Evolutionary conservation across 2,888 invertebrate genomes (phyloP), one percentile per base, ranked within the genome.

Genomic region (Augiades crinisus): DNA sequence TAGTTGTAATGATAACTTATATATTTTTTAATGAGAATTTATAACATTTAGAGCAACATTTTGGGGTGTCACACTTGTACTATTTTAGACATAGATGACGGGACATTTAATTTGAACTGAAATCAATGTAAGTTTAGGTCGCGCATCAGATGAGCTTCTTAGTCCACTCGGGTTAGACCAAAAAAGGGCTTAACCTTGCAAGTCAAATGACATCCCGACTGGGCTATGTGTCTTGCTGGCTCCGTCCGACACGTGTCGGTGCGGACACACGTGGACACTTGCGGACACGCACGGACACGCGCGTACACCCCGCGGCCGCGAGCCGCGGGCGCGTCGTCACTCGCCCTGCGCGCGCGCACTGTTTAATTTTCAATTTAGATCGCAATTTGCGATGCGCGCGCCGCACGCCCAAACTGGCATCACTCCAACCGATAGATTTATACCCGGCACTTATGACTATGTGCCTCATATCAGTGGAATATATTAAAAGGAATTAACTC

Each of bases 291-390:
- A 30, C 44, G 44, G 33, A 31, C 6, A 33, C 30, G 10, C 30
- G 10, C 30, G n/a, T n/a, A 22, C 13, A 8, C 37, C 19, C 5
- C 2, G 6, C 17, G 8, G 6, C 7, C 27, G 17, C 41, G 58
- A 59, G 67, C 68, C 66, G 56, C 60, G 51, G 64, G 65, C 68
- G 54, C 52, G 17, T 45, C 57, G 60, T 62, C 62, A 51, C 62
- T 62, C 54, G 53, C 60, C 64, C 51, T 58, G 56, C 62, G 56
- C 59, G 60, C 62, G 65, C 62, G 62, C 75, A 79, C 83, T 89
- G 87, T 90, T 90, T 90, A 89, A 90, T 90, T 90, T 90, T 90
- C 90, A 90, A 90, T 90, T 90, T 85, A 90, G 90, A 90, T 90
- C 81, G 90, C 83, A 90, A 90, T 90, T 89, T 89, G 85, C 84